Evolutionary conservation across 2,797 vertebrate species (phyloP).

Genomic region (Microtus californicus): DNA sequence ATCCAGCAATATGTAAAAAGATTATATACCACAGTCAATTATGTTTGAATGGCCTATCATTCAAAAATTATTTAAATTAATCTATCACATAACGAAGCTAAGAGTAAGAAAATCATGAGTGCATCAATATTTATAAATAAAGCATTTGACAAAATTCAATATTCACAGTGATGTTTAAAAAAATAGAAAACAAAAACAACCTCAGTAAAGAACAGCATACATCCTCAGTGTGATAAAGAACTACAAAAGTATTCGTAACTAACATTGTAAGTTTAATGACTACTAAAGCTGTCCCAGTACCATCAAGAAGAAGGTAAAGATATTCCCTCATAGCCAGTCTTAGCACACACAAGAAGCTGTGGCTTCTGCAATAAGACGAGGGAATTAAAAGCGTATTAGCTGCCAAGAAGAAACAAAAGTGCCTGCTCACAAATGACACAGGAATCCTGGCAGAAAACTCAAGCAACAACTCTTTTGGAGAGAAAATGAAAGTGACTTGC

Average conservation of each 20-base stretch:
- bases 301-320: not conserved
- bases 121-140: not conserved
- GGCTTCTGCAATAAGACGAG: not conserved
- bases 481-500: not conserved
- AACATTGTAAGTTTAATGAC: not conserved
- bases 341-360: not conserved
- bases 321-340: not conserved
- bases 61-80: constrained; percentile 12
- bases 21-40: not conserved
- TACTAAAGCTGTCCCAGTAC: not conserved
- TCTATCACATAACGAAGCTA: not conserved
- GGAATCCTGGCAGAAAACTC: not conserved
- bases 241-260: not conserved
- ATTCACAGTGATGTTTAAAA: not conserved
- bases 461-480: not conserved
- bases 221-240: not conserved
- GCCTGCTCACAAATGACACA: not conserved
- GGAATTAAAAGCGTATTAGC: not conserved
- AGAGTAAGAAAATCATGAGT: not conserved
- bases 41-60: not conserved
- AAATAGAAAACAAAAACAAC: not conserved
- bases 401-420: constrained; percentile 21
- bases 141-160: constrained; percentile 9
- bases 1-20: not conserved
- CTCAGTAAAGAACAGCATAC: not conserved